Conservation (phyloP, 2,888 invertebrate species). For the Troilus luridus region DNA sequence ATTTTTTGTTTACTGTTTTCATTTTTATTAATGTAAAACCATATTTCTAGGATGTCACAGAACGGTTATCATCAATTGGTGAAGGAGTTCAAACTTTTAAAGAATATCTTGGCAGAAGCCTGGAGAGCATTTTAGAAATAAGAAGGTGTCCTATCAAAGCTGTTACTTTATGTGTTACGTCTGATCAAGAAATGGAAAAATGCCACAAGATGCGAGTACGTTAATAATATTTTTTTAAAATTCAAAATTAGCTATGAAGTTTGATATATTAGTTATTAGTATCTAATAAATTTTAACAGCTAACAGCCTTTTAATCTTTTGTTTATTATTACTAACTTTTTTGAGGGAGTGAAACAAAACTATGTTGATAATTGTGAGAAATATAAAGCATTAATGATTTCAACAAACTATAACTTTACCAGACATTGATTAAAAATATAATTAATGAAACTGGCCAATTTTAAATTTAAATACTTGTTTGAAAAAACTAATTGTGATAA, state of each 20-base stretch:
- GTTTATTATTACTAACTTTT: no score
- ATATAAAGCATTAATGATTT: no score
- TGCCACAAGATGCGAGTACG: constrained; percentile 90
- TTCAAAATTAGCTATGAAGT: neutral
- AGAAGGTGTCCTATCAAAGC: constrained; percentile 86
- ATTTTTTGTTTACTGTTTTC: neutral
- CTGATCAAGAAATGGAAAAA: constrained; percentile 90
- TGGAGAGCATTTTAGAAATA: constrained; percentile 81
- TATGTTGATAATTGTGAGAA: no score
- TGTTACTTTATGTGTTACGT: constrained; percentile 93
- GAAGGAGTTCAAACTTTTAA: constrained; percentile 84
- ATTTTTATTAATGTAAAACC: neutral
- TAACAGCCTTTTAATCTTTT: no score
- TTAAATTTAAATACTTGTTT: no score
- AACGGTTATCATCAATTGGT: constrained; percentile 76
- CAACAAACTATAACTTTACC: no score
- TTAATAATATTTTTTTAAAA: neutral
- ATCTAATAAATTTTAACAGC: no score
- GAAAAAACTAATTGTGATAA: no score
- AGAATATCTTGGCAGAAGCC: constrained; percentile 79
- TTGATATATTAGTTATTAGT: neutral
- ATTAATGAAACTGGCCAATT: no score
- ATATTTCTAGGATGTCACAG: constrained; percentile 79
- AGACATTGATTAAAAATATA: no score
- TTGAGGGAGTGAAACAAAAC: no score